These are phyloP conservation scores for Callipepla californica DNA, from an alignment of 2,113 vertebrate species.

Conservation along the genomic window DNA sequence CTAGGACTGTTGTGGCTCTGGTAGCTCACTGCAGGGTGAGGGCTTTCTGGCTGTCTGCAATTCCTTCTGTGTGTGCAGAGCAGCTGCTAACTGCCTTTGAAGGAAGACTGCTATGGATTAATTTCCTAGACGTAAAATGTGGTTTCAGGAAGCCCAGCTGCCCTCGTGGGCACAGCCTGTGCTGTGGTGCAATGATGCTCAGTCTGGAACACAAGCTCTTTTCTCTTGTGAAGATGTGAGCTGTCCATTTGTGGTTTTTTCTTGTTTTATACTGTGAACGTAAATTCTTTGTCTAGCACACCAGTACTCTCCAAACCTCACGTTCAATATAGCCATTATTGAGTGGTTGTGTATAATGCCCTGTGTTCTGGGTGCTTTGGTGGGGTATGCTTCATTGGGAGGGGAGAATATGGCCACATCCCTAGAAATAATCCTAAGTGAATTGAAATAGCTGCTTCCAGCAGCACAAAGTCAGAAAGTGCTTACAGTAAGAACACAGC, in stretches of 20 bases:
- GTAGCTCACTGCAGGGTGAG: not conserved
- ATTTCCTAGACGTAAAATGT: not conserved
- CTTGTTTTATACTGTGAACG: not conserved
- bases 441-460: slow-evolving; percentile 1
- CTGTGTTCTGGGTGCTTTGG: not conserved
- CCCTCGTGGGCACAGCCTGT: not conserved
- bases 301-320: not conserved
- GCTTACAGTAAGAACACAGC: not conserved
- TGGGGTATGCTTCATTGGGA: not conserved
- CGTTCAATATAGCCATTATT: not conserved
- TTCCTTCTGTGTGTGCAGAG: not conserved
- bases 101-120: not conserved
- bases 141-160: not conserved
- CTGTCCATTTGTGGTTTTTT: not conserved
- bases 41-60: not conserved
- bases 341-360: not conserved
- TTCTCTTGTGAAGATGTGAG: not conserved
- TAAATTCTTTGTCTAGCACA: not conserved
- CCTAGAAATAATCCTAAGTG: not conserved
- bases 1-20: not conserved
- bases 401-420: not conserved
- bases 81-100: not conserved
- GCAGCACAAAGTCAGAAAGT: not conserved
- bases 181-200: not conserved
- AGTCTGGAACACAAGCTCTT: not conserved